Conservation (phyloP, 2,888 invertebrate genomes). For the Mamestra brassicae region DNA sequence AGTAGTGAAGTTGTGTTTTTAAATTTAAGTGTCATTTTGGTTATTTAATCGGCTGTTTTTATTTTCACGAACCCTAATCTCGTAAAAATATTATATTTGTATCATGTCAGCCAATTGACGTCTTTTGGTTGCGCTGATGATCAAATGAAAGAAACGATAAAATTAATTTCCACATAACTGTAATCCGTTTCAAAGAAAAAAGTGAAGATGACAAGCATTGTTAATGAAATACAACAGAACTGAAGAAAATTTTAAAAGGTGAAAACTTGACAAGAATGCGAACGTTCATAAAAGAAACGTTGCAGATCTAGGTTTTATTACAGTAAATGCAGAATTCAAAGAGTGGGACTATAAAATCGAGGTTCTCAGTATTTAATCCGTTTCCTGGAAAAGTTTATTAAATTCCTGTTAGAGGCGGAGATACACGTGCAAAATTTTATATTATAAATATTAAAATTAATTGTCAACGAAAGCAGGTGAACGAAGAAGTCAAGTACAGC, state of each 20-base stretch:
- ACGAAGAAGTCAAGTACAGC: neutral
- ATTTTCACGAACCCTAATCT: too few relatives aligned
- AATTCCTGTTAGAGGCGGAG: constrained; percentile 15
- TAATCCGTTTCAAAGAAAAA: neutral
- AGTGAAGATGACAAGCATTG: neutral
- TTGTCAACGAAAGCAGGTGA: constrained; percentile 10
- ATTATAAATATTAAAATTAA: constrained; percentile 2
- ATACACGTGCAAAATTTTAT: neutral
- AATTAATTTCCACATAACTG: too few relatives aligned
- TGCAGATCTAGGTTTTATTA: constrained; percentile 1
- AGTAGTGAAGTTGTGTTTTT: too few relatives aligned
- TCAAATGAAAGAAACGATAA: too few relatives aligned
- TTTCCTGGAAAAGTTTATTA: constrained; percentile 12
- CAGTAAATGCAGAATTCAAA: constrained; percentile 4
- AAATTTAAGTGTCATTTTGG: too few relatives aligned
- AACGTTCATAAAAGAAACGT: neutral
- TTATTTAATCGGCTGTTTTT: too few relatives aligned
- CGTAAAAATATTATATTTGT: too few relatives aligned
- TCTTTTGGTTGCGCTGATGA: too few relatives aligned
- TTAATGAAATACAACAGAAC: neutral
- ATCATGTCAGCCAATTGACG: too few relatives aligned
- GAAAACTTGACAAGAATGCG: neutral
- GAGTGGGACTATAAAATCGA: constrained; percentile 4
- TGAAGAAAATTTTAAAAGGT: neutral
- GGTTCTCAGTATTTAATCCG: constrained; percentile 8